Percentiles rank a stretch among this genome's conserved stretches.
These are phyloP conservation scores for Orthonychiurus folsomi DNA, from an alignment of 2,888 invertebrate species.

Conservation along the genomic window DNA sequence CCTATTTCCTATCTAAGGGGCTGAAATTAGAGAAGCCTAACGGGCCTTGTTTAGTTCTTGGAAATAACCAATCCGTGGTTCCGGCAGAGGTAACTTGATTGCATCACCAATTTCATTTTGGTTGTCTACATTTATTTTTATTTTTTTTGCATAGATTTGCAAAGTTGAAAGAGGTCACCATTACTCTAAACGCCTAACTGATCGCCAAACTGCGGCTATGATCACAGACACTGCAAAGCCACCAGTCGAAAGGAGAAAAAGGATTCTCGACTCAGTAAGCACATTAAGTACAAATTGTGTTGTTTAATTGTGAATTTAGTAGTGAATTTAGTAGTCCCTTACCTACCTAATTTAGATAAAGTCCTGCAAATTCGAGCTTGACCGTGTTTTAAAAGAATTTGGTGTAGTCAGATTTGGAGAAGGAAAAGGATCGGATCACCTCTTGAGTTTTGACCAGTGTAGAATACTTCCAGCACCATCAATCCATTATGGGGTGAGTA, in stretches of 20 bases:
- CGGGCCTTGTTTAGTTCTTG: slow-evolving; percentile 11
- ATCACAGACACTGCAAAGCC: slow-evolving; percentile 8
- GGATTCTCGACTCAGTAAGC: neutral
- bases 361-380: neutral
- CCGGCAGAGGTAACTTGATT: slow-evolving; percentile 20
- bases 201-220: slow-evolving; percentile 7
- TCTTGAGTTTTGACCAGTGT: neutral
- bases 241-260: neutral
- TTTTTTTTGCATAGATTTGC: slow-evolving; percentile 12
- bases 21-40: neutral
- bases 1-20: neutral
- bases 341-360: neutral
- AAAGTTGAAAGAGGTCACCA: slow-evolving; percentile 9
- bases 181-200: neutral
- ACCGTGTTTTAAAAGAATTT: slow-evolving; percentile 8
- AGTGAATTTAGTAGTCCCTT: too few species aligned
- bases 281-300: too few species aligned
- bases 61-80: neutral
- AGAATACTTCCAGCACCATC: slow-evolving; percentile 16
- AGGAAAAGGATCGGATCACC: neutral
- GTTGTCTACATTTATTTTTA: neutral
- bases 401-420: slow-evolving; percentile 5
- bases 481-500: slow-evolving; percentile 17
- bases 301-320: neutral
- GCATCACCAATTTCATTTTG: neutral